Base-by-base conservation (phyloP, 2,888 invertebrate genomes). In the Drosophila paranaensis region DNA sequence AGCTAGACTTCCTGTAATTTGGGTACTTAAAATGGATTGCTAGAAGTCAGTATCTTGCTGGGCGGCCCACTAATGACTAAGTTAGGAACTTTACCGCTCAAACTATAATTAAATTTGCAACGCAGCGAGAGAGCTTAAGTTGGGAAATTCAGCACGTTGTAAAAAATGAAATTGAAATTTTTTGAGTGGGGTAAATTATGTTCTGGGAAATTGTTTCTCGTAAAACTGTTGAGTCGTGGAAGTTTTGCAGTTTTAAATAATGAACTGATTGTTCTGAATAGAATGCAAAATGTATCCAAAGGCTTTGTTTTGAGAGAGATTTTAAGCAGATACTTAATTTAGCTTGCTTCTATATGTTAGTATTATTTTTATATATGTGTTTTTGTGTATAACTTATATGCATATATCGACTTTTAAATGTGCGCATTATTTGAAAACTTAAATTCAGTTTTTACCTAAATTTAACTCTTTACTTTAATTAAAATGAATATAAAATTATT, bases 21-120 rank as follows among this genome's bases (percentile, higher is more conserved):
- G 35, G 64, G 42, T 53, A 61, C 60, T 68, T 61, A 55, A 63
- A 46, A 43, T 43, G 55, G 35, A 42, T 57, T 40, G 54, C 57
- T n/a, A 20, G 25, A 30, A 58, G 57, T 51, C 50, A 20, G 60
- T 35, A 45, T 45, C 16, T 50, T 45, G 11, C 14, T 33, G 39
- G 45, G n/a, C 27, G 55, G 54, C 40, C 33, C 42, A 40, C 55
- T 77, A 79, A 75, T 79, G 67, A 79, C 57, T 51, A 58, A 25
- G 56, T 57, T 45, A n/a, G n/a, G n/a, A 69, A 71, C 55, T 75
- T 62, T 60, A 13, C 40, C 42, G 50, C 39, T 65, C 6, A 4
- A 65, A 40, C 55, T 50, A 11, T 76, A 64, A 71, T 77, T 60
- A 57, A 60, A 80, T 71, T 71, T 58, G 14, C 46, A 14, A 14